Evolutionary conservation across 2,888 invertebrate genomes (phyloP), one percentile per base, ranked within the genome.

Genomic region (Protodeltote pygarga): DNA sequence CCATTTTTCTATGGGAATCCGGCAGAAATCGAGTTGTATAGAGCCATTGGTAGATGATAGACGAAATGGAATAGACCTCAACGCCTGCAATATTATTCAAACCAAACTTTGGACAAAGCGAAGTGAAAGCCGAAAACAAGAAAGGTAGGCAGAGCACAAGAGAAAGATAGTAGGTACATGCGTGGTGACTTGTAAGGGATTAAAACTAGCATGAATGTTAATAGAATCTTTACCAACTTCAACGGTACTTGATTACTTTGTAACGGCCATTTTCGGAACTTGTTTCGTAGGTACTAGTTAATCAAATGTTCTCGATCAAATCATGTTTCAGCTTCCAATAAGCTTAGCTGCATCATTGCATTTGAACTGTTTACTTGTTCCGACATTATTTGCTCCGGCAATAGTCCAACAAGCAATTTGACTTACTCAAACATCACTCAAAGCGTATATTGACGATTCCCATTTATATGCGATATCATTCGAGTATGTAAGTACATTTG

Each of bases 321-420:
- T n/a, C n/a, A n/a, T 38, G 20, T 24, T 32, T 23, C 4, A 31
- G 32, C 34, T 62, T 20, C 20, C 40, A 40, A 48, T 34, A 24
- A 47, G 50, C 41, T 61, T 35, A 51, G 42, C 48, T 49, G 45
- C 47, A 65, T 60, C 52, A 54, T 60, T 47, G 48, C 54, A 41
- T 61, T 58, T 59, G 35, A 53, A 55, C 42, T 62, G 58, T 70
- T 65, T 66, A 61, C 65, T 50, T 57, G 44, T 44, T 40, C 50
- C 15, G 44, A 51, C 57, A 58, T 52, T 70, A 57, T 68, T 70
- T 70, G 57, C 60, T 45, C 32, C 59, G 63, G 52, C 51, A 55
- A 57, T 55, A 58, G 57, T 63, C 58, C 59, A 65, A 41, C 52
- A 46, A 57, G 49, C 40, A 52, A 37, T 50, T 60, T 37, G 51